These are phyloP conservation scores for Symphodus melops DNA, from an alignment of 2,113 vertebrate genomes.

Conservation along the genomic window DNA sequence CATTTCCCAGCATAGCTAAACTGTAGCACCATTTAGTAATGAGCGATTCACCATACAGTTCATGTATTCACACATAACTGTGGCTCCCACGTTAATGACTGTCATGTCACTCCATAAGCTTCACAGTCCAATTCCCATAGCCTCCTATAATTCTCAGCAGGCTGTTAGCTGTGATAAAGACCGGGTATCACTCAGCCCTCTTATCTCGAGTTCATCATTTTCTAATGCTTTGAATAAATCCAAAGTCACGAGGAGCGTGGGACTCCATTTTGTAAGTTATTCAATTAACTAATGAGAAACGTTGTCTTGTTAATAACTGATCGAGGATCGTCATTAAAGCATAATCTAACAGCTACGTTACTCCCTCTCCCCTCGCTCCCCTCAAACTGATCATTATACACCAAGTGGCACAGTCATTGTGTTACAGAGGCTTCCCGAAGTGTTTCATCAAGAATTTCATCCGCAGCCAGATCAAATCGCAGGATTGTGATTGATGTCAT, in stretches of 20 bases:
- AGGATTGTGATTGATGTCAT: constrained; percentile 54
- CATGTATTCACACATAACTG: constrained; percentile 22
- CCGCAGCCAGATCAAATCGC: constrained; percentile 54
- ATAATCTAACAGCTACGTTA: constrained; percentile 40
- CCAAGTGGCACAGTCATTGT: constrained; percentile 41
- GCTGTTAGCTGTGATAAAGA: constrained; percentile 60
- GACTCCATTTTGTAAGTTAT: constrained; percentile 65
- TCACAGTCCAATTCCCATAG: constrained; percentile 29
- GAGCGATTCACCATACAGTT: constrained; percentile 19
- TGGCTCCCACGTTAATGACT: constrained; percentile 46
- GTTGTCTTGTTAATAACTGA: constrained; percentile 71
- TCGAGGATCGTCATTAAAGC: constrained; percentile 64
- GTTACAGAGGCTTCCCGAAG: constrained; percentile 25
- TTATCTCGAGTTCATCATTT: constrained; percentile 64
- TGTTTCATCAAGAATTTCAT: constrained; percentile 57
- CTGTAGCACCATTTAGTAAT: constrained; percentile 14
- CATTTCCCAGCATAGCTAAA: constrained; percentile 18
- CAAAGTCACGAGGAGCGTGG: constrained; percentile 40
- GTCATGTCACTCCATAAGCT: constrained; percentile 31
- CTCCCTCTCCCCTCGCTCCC: constrained; percentile 17
- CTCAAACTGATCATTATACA: constrained; percentile 57
- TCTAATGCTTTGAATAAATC: constrained; percentile 64
- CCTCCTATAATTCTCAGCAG: constrained; percentile 49
- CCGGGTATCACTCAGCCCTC: constrained; percentile 46
- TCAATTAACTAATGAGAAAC: constrained; percentile 74